A percentile compares a stretch with the other conserved stretches of the same genome.
These are phyloP conservation scores for Gymnoscopelus microlampas DNA, from an alignment of 2,797 vertebrate genomes.

Conservation along the genomic window DNA sequence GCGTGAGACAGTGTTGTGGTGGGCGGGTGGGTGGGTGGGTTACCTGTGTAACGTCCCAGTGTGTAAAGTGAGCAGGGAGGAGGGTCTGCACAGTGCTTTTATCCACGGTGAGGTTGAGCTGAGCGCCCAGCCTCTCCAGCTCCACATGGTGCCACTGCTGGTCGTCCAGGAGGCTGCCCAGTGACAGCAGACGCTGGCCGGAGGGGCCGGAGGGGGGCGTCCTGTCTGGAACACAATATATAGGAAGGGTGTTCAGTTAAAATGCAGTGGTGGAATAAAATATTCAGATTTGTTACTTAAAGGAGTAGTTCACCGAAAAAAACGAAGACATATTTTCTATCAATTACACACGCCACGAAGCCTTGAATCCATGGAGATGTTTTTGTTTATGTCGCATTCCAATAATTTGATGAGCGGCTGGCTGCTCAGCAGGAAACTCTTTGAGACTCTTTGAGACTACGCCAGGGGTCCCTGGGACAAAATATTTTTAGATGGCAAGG, in stretches of 20 bases:
- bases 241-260: neutral
- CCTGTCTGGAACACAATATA: conserved; percentile 50
- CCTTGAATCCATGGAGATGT: too few relatives aligned
- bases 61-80: conserved; percentile 82
- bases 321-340: too few relatives aligned
- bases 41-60: conserved; percentile 89
- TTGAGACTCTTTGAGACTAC: too few relatives aligned
- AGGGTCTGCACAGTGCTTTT: conserved; percentile 85
- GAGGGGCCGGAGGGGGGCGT: conserved; percentile 48
- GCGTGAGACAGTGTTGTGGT: neutral
- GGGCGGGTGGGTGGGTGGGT: neutral
- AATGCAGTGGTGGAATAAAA: too few relatives aligned
- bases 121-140: conserved; percentile 81
- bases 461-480: too few relatives aligned
- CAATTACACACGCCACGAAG: too few relatives aligned
- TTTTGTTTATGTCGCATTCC: too few relatives aligned
- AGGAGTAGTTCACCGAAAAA: too few relatives aligned
- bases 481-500: neutral
- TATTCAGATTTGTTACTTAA: too few relatives aligned
- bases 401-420: too few relatives aligned
- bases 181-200: conserved; percentile 72
- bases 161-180: conserved; percentile 94
- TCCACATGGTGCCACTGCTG: conserved; percentile 91
- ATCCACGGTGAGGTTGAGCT: conserved; percentile 93
- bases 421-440: too few relatives aligned